Conservation (phyloP, 2,797 vertebrate species). For the Cryptoblepharus egeriae region DNA sequence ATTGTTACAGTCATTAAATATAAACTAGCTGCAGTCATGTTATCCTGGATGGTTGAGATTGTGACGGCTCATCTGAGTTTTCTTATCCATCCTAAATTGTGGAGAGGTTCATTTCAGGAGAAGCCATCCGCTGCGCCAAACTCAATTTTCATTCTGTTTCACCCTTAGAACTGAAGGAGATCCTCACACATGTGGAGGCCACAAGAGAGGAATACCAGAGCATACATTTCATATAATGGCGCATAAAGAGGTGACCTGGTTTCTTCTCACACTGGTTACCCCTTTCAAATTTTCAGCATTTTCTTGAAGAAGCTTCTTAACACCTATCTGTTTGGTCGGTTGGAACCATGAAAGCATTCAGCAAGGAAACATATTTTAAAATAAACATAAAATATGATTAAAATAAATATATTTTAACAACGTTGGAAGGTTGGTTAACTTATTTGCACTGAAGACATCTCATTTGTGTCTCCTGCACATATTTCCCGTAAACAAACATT, state of each 20-base stretch:
- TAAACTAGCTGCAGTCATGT: slow-evolving; percentile 54
- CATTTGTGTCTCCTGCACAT: background rate
- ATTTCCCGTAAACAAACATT: fast-evolving
- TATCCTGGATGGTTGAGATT: slow-evolving; percentile 48
- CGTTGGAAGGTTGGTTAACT: no score
- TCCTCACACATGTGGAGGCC: background rate
- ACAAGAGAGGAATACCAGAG: slow-evolving; percentile 11
- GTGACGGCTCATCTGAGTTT: slow-evolving; percentile 32
- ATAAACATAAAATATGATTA: no score
- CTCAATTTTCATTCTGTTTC: slow-evolving; percentile 51
- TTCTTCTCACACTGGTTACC: background rate
- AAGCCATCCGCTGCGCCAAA: slow-evolving; percentile 29
- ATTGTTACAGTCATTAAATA: slow-evolving; percentile 69
- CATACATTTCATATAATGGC: background rate
- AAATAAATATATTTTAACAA: no score
- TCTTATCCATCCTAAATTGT: slow-evolving; percentile 50
- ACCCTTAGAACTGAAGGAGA: slow-evolving; percentile 18
- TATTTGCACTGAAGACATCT: background rate
- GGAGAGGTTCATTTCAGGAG: slow-evolving; percentile 16
- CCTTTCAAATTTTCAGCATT: slow-evolving; percentile 1
- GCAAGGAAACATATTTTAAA: background rate
- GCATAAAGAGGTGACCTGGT: background rate
- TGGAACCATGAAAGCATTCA: background rate
- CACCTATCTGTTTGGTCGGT: fast-evolving
- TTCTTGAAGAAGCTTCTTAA: background rate